Evolutionary conservation across 2,888 invertebrate species (phyloP), one percentile per base, ranked within the genome.

Genomic region (Agrilus biguttatus): DNA sequence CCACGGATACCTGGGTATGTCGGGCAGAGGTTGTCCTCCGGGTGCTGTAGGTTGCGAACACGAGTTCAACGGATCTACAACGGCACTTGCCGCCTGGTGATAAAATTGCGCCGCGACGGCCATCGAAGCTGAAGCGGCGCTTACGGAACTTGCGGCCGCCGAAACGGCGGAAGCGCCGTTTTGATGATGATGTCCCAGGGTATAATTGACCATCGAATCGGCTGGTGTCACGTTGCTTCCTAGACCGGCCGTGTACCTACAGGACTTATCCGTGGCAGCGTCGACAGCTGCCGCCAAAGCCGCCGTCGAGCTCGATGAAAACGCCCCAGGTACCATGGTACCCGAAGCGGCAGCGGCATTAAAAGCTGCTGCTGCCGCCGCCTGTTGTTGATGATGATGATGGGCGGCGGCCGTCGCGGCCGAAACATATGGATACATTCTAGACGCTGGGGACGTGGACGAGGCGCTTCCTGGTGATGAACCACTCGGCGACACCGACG

Each of bases 1-100:
- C 91, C 91, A 92, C 39, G 91, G 91, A 68, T 92, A 91, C 62
- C 91, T 79, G 44, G 91, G 90, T 65, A 91, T 84, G 70, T 91
- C 91, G 40, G 88, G 87, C 63, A 91, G 81, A 45, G 88, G 86
- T 67, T 88, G 88, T 49, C 86, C 86, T 47, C 85, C 80, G 45
- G 78, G 72, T 47, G 74, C 72, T 38, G 74, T 70, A 39, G 74
- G 70, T 55, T 82, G 76, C 47, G 79, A 76, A 72, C 89, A 90
- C 43, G 80, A 78, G 55, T 81, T 81, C 49, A 88, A 77, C 59
- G 88, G 81, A 59, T 89, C 87, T 58, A 86, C 86, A 47, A 80
- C 80, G 58, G 84, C 86, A 55, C 80, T 75, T 44, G 76, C 76
- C 14, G 82, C 80, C 62, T 90, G 89, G 66, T 91, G 89, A 70